These are phyloP conservation scores for Pseudeuparius sepicola DNA, from an alignment of 2,888 invertebrate genomes.

Conservation along the genomic window DNA sequence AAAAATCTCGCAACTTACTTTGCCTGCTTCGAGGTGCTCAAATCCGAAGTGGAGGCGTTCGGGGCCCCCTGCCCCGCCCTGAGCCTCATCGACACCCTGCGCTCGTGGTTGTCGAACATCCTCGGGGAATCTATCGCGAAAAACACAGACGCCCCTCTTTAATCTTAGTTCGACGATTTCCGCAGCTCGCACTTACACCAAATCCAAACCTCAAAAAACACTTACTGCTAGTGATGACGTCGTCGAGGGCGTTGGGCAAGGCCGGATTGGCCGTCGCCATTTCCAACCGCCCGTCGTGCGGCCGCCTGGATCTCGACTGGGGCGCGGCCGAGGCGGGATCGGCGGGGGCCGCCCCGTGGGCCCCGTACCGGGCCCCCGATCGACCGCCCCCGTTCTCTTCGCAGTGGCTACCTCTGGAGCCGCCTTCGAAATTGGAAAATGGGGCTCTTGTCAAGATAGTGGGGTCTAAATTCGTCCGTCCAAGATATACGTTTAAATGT, in stretches of 20 bases:
- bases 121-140: constrained; percentile 38
- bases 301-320: constrained; percentile 31
- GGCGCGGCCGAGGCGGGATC: constrained; percentile 38
- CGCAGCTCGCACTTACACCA: no score
- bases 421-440: constrained; percentile 32
- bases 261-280: constrained; percentile 37
- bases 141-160: no score
- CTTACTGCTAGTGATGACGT: constrained; percentile 38
- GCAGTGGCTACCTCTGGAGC: constrained; percentile 40
- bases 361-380: constrained; percentile 29
- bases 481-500: no score
- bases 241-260: constrained; percentile 37
- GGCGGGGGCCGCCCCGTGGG: constrained; percentile 33
- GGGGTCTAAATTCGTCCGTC: not conserved
- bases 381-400: constrained; percentile 35
- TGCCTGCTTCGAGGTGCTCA: constrained; percentile 41
- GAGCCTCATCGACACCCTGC: constrained; percentile 38
- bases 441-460: not conserved
- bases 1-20: constrained; percentile 44
- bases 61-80: constrained; percentile 36
- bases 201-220: constrained; percentile 14
- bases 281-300: constrained; percentile 36
- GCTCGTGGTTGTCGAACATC: constrained; percentile 36
- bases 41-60: constrained; percentile 40
- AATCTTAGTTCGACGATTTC: no score